Conservation (phyloP, 2,888 invertebrate species). For the Timema podura region DNA sequence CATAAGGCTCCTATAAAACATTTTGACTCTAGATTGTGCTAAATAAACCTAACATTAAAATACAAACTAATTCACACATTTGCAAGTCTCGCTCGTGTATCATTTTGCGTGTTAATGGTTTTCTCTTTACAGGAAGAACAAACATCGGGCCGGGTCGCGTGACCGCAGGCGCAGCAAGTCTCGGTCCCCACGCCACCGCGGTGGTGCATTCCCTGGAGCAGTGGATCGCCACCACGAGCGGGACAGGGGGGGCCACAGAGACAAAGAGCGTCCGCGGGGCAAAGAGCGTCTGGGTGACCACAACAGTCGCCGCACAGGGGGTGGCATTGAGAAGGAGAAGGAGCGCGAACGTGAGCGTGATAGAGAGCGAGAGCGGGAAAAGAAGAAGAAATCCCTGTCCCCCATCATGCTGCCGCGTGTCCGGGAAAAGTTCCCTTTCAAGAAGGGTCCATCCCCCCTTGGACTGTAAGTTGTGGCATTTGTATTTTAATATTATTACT, state of each 20-base stretch:
- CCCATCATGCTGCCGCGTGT: constrained; percentile 44
- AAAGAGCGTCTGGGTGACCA: constrained; percentile 36
- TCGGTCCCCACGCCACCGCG: constrained; percentile 34
- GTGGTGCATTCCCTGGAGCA: constrained; percentile 32
- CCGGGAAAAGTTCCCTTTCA: constrained; percentile 44
- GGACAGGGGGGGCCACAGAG: constrained; percentile 36
- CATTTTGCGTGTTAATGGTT: background rate
- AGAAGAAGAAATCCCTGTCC: constrained; percentile 37
- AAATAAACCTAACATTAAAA: too few relatives aligned
- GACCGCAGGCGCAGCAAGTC: constrained; percentile 32
- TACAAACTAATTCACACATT: too few relatives aligned
- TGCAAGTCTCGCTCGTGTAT: too few relatives aligned
- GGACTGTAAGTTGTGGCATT: constrained; percentile 41
- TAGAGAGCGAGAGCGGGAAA: constrained; percentile 45
- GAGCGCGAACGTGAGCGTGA: constrained; percentile 43
- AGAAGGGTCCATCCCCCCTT: constrained; percentile 46
- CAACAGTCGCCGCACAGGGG: constrained; percentile 39
- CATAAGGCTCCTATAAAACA: too few relatives aligned
- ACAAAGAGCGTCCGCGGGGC: constrained; percentile 33
- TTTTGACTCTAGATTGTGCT: too few relatives aligned
- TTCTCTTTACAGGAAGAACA: constrained; percentile 41
- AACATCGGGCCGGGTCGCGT: constrained; percentile 23
- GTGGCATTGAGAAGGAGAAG: constrained; percentile 38
- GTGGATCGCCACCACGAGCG: constrained; percentile 42
- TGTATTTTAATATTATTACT: too few relatives aligned